phyloP scores from a whole-genome alignment of 2,113 vertebrate genomes.

The Pontoporia blainvillei region DNA sequence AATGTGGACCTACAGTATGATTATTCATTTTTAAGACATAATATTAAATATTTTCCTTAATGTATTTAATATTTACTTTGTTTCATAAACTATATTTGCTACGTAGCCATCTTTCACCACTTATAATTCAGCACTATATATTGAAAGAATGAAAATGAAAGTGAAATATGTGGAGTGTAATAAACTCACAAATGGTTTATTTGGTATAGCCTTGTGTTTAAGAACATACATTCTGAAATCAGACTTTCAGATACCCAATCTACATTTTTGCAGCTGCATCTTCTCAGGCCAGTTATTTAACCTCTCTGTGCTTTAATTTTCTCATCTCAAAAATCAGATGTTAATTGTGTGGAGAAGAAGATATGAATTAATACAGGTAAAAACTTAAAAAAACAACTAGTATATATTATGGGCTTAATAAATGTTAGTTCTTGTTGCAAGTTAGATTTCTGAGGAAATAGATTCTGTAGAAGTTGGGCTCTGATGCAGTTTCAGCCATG shows the following conservation, averaged over 20 bases:
- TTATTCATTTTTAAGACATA: background rate
- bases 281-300: background rate
- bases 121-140: background rate
- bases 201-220: background rate
- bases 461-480: background rate
- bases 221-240: background rate
- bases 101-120: background rate
- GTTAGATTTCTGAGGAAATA: background rate
- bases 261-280: background rate
- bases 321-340: background rate
- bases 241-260: background rate
- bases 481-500: background rate
- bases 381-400: background rate
- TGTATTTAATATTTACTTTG: background rate
- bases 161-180: background rate
- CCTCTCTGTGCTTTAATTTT: background rate
- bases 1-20: background rate
- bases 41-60: background rate
- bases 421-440: background rate
- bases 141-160: background rate
- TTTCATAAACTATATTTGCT: background rate
- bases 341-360: background rate
- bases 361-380: background rate
- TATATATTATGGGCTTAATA: background rate
- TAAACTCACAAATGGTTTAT: background rate